Conservation (phyloP, 2,888 invertebrate genomes). For the Eutolmus rufibarbis region DNA sequence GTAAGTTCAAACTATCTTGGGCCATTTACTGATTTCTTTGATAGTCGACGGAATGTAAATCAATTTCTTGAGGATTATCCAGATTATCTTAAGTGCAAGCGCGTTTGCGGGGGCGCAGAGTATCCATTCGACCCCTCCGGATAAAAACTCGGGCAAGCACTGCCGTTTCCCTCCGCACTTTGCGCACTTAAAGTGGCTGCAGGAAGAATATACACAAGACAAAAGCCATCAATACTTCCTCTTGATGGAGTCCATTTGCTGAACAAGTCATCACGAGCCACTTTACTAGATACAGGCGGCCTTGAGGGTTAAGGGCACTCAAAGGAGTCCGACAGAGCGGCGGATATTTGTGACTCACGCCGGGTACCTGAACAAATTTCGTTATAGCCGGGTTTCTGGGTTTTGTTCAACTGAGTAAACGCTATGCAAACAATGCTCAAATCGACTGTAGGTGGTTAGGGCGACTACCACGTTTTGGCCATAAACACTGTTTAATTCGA, state of each 20-base stretch:
- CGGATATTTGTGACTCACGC: not conserved
- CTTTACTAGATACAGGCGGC: not conserved
- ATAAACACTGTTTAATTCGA: not conserved
- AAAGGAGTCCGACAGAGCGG: not conserved
- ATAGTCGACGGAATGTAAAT: not conserved
- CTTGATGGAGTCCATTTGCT: not conserved
- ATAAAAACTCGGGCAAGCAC: not conserved
- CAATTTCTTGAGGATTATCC: not conserved
- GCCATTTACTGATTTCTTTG: not conserved
- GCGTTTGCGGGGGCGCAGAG: not conserved
- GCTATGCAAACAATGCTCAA: not conserved
- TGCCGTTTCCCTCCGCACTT: not conserved
- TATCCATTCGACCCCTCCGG: not conserved
- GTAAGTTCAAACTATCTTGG: not conserved
- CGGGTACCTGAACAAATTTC: not conserved
- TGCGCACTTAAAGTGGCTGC: not conserved
- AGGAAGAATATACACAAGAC: not conserved
- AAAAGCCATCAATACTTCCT: not conserved
- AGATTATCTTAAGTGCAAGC: not conserved
- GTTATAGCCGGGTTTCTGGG: not conserved
- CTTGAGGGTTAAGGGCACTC: not conserved
- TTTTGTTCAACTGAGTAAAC: not conserved
- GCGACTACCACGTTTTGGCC: not conserved
- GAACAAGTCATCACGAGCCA: not conserved
- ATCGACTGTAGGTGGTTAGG: not conserved